Evolutionary conservation across 1,140 invertebrate genomes (phyloP).

Genomic region (Grapholita molesta): DNA sequence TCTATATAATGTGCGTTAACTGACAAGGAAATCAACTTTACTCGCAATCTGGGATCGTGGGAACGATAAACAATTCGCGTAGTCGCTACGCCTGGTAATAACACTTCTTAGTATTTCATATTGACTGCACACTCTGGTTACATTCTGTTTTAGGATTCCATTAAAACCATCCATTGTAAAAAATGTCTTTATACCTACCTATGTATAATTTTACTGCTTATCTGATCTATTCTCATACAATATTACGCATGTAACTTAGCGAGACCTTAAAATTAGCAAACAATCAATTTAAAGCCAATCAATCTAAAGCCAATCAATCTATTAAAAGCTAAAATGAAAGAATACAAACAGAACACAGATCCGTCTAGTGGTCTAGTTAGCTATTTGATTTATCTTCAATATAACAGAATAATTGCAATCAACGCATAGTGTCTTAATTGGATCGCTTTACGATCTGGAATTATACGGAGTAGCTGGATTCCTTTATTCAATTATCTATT

Average conservation of each 20-base stretch:
- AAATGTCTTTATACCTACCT: too few species aligned
- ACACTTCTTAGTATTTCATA: constrained; percentile 5
- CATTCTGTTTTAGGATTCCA: too few species aligned
- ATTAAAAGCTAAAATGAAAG: too few species aligned
- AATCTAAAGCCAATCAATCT: too few species aligned
- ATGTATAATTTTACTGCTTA: too few species aligned
- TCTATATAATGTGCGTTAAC: not conserved
- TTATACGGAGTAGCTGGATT: not conserved
- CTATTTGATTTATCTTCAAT: not conserved
- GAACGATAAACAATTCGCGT: constrained; percentile 6
- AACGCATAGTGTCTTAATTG: not conserved
- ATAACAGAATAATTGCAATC: not conserved
- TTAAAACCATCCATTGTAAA: too few species aligned
- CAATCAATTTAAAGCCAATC: too few species aligned
- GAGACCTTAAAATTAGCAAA: too few species aligned
- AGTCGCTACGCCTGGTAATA: not conserved
- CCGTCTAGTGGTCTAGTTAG: not conserved
- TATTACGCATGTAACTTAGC: too few species aligned
- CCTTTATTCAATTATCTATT: not conserved
- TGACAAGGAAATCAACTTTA: not conserved
- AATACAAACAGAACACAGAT: too few species aligned
- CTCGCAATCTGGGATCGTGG: not conserved
- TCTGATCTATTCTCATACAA: too few species aligned
- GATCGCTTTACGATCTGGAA: not conserved
- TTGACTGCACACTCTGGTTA: too few species aligned